Evolutionary conservation across 2,888 invertebrate species (phyloP).

Genomic region (Eupithecia pulchellata): DNA sequence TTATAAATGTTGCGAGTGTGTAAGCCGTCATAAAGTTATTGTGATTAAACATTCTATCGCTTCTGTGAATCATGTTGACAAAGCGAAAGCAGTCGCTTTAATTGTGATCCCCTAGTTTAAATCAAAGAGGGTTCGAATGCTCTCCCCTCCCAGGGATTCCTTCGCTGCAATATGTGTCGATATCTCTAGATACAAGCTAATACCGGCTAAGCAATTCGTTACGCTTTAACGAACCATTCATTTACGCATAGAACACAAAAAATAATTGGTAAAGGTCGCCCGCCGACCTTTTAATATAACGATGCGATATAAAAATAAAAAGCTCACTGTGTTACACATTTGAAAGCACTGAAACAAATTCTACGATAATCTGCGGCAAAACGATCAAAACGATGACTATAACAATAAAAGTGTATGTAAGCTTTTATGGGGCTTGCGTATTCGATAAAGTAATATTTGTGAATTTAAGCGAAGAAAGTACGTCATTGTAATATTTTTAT

Average conservation of each 20-base stretch:
- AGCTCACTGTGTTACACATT: conserved; percentile 48
- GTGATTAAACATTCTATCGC: conserved; percentile 26
- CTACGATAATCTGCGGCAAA: conserved; percentile 40
- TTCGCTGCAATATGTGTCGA: conserved; percentile 68
- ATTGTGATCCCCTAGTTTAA: conserved; percentile 68
- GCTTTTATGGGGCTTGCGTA: conserved; percentile 44
- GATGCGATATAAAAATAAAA: conserved; percentile 47
- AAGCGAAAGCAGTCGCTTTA: conserved; percentile 67
- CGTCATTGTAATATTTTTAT: conserved; percentile 34
- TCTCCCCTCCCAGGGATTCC: conserved; percentile 55
- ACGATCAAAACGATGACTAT: conserved; percentile 43
- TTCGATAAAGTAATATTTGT: conserved; percentile 38
- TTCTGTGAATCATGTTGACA: conserved; percentile 63
- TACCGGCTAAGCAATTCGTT: conserved; percentile 78
- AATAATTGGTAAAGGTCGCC: conserved; percentile 67
- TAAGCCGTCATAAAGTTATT: conserved; percentile 13
- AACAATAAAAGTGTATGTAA: conserved; percentile 40
- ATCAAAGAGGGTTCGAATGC: conserved; percentile 53
- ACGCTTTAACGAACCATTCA: conserved; percentile 72
- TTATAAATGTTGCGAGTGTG: not conserved
- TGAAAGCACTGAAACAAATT: conserved; percentile 45
- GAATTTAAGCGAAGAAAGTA: conserved; percentile 39
- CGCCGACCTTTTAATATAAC: conserved; percentile 58
- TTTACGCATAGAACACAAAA: conserved; percentile 69
- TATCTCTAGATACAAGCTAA: conserved; percentile 66